Conservation (phyloP, 2,797 vertebrate genomes). For the Distichodus sexfasciatus region DNA sequence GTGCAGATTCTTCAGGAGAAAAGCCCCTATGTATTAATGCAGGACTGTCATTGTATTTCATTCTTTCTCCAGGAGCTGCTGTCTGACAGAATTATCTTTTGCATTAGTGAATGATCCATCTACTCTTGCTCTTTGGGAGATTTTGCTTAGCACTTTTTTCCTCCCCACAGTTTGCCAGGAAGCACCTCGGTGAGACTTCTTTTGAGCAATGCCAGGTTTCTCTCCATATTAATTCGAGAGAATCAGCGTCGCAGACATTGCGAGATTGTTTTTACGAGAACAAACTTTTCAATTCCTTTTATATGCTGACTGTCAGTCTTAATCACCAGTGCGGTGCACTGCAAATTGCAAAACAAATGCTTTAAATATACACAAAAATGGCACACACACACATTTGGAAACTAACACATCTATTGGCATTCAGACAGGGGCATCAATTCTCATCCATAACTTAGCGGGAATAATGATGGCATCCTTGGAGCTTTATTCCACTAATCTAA, state of each 20-base stretch:
- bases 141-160: background rate
- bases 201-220: conserved; percentile 23
- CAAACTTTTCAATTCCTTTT: conserved; percentile 49
- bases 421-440: conserved; percentile 20
- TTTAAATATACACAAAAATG: conserved; percentile 22
- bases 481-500: background rate
- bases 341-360: conserved; percentile 38
- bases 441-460: background rate
- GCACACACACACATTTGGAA: background rate
- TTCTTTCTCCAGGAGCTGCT: conserved; percentile 37
- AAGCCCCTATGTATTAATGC: conserved; percentile 42
- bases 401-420: background rate
- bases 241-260: conserved; percentile 12
- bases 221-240: conserved; percentile 8
- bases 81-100: conserved; percentile 48
- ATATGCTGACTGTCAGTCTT: conserved; percentile 46
- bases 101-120: conserved; percentile 49
- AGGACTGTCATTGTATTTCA: conserved; percentile 30
- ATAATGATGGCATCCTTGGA: conserved; percentile 29
- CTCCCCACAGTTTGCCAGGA: conserved; percentile 8
- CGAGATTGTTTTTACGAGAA: conserved; percentile 37
- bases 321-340: conserved; percentile 32
- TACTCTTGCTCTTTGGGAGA: conserved; percentile 36
- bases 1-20: conserved; percentile 38
- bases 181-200: conserved; percentile 8